Evolutionary conservation across 1,140 invertebrate genomes (phyloP).

Genomic region (Eumaeus atala): DNA sequence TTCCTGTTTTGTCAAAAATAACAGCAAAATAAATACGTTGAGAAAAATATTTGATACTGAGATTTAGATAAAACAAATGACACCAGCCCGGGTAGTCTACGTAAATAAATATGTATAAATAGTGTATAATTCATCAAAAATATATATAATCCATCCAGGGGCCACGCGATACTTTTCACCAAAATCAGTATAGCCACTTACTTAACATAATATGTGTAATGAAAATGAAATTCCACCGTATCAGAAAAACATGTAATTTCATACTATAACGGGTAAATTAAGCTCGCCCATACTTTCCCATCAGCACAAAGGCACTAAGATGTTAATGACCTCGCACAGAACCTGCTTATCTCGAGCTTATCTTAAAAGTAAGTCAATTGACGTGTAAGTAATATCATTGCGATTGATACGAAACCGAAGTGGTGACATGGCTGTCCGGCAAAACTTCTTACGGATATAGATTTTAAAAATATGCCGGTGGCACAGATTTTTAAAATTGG

Average conservation of each 20-base stretch:
- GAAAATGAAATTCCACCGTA: conserved; percentile 6
- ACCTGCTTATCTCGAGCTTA: conserved; percentile 40
- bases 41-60: too few relatives aligned
- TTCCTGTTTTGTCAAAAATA: too few relatives aligned
- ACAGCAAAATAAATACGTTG: too few relatives aligned
- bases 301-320: conserved; percentile 18
- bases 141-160: too few relatives aligned
- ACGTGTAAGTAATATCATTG: conserved; percentile 24
- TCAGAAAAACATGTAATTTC: conserved; percentile 4
- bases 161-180: too few relatives aligned
- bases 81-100: too few relatives aligned
- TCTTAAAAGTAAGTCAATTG: conserved; percentile 39
- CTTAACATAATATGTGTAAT: neutral
- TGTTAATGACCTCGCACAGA: conserved; percentile 36
- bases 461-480: conserved; percentile 1
- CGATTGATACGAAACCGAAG: neutral
- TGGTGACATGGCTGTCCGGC: neutral
- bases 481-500: neutral
- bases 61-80: too few relatives aligned
- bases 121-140: too few relatives aligned
- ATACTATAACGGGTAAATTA: conserved; percentile 4
- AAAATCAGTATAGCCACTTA: too few relatives aligned
- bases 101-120: too few relatives aligned
- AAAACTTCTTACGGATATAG: neutral
- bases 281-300: conserved; percentile 20